Conservation (phyloP, 2,113 vertebrate genomes). For the Apteryx mantelli region DNA sequence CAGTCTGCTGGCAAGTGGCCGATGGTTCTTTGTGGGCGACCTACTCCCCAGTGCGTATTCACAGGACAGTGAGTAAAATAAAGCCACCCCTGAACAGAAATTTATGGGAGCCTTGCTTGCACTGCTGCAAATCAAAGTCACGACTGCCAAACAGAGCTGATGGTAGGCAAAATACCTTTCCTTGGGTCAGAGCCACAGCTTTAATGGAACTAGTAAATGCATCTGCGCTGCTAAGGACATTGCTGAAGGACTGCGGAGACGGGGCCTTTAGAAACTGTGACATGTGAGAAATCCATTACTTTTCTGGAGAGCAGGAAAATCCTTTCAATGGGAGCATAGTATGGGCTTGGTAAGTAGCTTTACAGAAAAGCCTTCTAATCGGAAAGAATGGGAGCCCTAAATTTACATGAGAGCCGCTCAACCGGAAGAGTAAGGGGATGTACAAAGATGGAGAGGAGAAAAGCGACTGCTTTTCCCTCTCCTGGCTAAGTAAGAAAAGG, state of each 20-base stretch:
- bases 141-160: not conserved
- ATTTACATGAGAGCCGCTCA: slow-evolving; percentile 21
- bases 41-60: not conserved
- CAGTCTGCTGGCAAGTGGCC: not conserved
- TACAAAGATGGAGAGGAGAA: not conserved
- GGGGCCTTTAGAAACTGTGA: not conserved
- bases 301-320: slow-evolving; percentile 14
- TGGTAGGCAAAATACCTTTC: not conserved
- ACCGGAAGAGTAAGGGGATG: not conserved
- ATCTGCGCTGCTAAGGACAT: not conserved
- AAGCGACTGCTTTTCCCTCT: not conserved
- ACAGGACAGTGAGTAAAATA: not conserved
- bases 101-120: not conserved
- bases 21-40: not conserved
- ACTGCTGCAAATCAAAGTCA: not conserved
- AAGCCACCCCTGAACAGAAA: not conserved
- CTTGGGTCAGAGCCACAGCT: not conserved
- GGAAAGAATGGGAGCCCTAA: slow-evolving; percentile 7
- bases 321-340: not conserved
- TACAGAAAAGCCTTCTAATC: not conserved
- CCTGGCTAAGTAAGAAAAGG: not conserved
- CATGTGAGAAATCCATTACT: not conserved
- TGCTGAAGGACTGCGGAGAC: not conserved
- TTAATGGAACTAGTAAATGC: not conserved
- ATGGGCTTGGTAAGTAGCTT: not conserved